A percentile compares a stretch with the other conserved stretches of the same genome.
Evolutionary conservation across 2,113 vertebrate species (phyloP).

Genomic region (Anarrhichthys ocellatus): DNA sequence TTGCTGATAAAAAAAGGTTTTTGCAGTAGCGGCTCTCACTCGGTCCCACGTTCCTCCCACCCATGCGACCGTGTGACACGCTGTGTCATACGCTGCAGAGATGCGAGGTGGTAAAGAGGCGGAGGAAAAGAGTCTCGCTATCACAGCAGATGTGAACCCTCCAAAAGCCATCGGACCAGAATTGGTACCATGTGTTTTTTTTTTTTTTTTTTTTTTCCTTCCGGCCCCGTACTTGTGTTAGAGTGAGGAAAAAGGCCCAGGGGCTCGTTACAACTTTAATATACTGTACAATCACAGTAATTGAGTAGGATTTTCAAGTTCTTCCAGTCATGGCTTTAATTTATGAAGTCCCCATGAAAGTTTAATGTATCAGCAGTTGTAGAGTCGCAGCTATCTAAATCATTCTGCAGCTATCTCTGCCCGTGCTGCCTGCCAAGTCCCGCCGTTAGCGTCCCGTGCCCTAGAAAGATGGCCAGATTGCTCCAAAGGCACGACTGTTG

Average conservation of each 20-base stretch:
- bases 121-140: constrained; percentile 44
- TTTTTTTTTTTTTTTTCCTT: constrained; percentile 49
- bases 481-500: constrained; percentile 70
- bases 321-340: constrained; percentile 78
- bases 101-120: constrained; percentile 57
- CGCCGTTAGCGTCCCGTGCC: constrained; percentile 75
- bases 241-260: constrained; percentile 61
- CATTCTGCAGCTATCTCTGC: constrained; percentile 68
- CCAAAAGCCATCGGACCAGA: constrained; percentile 65
- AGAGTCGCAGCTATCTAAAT: constrained; percentile 77
- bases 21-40: constrained; percentile 37
- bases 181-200: constrained; percentile 73
- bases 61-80: constrained; percentile 46
- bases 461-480: constrained; percentile 82
- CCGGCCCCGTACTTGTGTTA: constrained; percentile 50
- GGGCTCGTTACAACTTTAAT: constrained; percentile 82
- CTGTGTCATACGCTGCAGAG: constrained; percentile 36
- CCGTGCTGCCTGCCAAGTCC: constrained; percentile 72
- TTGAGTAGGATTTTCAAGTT: constrained; percentile 81
- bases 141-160: constrained; percentile 71
- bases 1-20: constrained; percentile 34
- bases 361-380: constrained; percentile 82
- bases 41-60: constrained; percentile 26
- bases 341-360: constrained; percentile 83
- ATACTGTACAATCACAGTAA: constrained; percentile 83